Percentiles rank a stretch among this genome's conserved stretches.
phyloP scores from a whole-genome alignment of 92 coral and sea anemone species.

The Pocillopora grandis region DNA sequence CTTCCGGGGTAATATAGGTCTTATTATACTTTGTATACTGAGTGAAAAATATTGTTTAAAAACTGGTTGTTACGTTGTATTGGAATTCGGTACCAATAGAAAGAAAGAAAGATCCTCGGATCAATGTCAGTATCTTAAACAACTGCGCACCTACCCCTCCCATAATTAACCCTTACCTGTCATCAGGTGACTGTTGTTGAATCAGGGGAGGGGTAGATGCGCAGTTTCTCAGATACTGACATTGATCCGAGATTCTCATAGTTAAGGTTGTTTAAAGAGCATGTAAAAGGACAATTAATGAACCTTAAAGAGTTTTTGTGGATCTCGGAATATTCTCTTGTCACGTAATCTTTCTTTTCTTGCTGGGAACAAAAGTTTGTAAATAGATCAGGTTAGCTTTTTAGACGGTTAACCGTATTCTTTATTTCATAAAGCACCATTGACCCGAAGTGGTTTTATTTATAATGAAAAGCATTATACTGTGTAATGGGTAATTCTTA shows the following conservation, averaged over 20 bases:
- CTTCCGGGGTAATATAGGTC: neutral
- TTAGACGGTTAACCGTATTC: neutral
- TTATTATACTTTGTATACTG: neutral
- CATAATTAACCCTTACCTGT: too few species aligned
- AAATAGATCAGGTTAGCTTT: constrained; percentile 1
- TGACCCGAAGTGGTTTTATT: neutral
- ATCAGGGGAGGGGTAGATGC: neutral
- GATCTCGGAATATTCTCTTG: neutral
- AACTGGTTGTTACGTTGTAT: too few species aligned
- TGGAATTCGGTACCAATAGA: too few species aligned
- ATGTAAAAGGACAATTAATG: neutral
- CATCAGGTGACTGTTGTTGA: too few species aligned
- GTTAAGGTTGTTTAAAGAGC: neutral
- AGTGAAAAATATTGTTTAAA: too few species aligned
- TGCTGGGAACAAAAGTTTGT: neutral
- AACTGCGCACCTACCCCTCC: too few species aligned
- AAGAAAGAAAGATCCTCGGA: too few species aligned
- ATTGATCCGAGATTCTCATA: too few species aligned
- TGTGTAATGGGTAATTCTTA: neutral
- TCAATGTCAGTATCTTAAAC: too few species aligned
- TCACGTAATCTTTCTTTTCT: neutral
- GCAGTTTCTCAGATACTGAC: too few species aligned
- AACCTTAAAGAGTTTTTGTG: neutral
- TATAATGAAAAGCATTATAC: neutral
- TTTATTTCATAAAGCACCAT: neutral